These are phyloP conservation scores for Ochlodes sylvanus DNA, from an alignment of 2,888 invertebrate genomes.

Conservation along the genomic window DNA sequence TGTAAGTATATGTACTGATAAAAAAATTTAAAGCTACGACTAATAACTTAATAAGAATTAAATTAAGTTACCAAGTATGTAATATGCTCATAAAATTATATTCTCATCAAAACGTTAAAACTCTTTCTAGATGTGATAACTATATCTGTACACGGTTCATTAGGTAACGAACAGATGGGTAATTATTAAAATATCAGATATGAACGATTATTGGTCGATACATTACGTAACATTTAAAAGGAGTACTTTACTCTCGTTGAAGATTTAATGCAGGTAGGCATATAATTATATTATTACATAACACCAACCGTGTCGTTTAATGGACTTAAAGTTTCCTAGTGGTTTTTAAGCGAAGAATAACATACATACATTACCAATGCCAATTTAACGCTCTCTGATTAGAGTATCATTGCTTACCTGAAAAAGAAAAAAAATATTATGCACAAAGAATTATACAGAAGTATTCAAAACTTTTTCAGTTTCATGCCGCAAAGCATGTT, in stretches of 20 bases:
- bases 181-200: conserved; percentile 23
- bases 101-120: no score
- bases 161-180: neutral
- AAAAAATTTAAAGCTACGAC: no score
- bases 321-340: neutral
- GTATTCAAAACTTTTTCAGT: neutral
- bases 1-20: no score
- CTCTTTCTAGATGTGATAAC: no score
- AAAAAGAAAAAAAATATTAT: conserved; percentile 44
- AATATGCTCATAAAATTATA: no score
- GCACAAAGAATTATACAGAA: neutral
- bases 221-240: conserved; percentile 24
- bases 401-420: conserved; percentile 50
- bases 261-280: conserved; percentile 3
- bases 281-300: conserved; percentile 41
- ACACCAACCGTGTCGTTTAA: conserved; percentile 28
- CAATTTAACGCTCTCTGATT: neutral
- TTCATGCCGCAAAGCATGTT: no score
- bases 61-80: no score
- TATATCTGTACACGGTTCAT: no score
- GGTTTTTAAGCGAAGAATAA: no score
- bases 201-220: conserved; percentile 5
- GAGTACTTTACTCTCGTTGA: neutral
- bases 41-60: no score
- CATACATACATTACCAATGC: conserved; percentile 1